Percentiles rank a stretch among this genome's conserved stretches.
phyloP scores from a whole-genome alignment of 2,113 vertebrate genomes.

The Takifugu flavidus region DNA sequence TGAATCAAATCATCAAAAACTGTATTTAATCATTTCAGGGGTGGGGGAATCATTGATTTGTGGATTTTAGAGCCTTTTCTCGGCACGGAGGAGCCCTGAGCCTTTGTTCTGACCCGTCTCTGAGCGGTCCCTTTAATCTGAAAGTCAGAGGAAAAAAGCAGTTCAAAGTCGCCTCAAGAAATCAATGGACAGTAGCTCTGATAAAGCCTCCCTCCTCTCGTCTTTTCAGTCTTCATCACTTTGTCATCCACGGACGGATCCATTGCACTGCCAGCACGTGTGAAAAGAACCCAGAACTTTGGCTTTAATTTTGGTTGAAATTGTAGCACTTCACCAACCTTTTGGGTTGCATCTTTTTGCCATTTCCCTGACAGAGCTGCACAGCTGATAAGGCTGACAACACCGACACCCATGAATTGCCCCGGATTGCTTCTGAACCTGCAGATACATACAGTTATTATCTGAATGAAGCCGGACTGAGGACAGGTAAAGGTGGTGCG shows the following conservation, averaged over 20 bases:
- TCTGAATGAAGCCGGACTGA: slow-evolving; percentile 55
- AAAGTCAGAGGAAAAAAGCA: slow-evolving; percentile 43
- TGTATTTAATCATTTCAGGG: too few species aligned
- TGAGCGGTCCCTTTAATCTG: slow-evolving; percentile 22
- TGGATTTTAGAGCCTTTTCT: too few species aligned
- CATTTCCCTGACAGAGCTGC: not conserved
- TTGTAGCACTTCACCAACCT: not conserved
- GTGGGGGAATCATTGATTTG: too few species aligned
- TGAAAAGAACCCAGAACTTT: too few species aligned
- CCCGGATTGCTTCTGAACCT: slow-evolving; percentile 56
- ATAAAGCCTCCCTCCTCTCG: slow-evolving; percentile 29
- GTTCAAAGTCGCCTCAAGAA: slow-evolving; percentile 53
- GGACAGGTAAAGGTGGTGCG: slow-evolving; percentile 35
- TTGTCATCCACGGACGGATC: too few species aligned
- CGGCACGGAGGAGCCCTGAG: too few species aligned
- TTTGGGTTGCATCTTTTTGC: slow-evolving; percentile 13
- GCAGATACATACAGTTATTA: slow-evolving; percentile 49
- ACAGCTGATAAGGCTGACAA: slow-evolving; percentile 49
- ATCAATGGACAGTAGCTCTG: slow-evolving; percentile 66
- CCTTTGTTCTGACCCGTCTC: too few species aligned
- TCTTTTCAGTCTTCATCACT: not conserved
- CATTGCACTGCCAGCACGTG: too few species aligned
- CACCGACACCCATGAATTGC: slow-evolving; percentile 26
- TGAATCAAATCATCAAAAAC: too few species aligned
- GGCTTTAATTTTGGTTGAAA: too few species aligned